These are phyloP conservation scores for Tympanuchus pallidicinctus DNA, from an alignment of 2,113 vertebrate genomes.

Conservation along the genomic window DNA sequence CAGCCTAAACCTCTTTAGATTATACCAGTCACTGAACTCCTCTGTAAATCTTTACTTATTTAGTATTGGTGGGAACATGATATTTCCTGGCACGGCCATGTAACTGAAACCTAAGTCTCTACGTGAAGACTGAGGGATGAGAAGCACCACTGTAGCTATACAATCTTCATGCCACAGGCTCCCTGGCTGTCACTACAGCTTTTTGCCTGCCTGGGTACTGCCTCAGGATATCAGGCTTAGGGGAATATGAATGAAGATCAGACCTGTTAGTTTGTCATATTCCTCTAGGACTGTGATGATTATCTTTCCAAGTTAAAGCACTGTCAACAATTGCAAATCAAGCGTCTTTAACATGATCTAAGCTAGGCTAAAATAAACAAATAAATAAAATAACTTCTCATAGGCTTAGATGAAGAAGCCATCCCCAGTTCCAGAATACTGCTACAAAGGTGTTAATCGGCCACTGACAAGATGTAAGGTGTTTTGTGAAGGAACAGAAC, in stretches of 20 bases:
- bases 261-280: not conserved
- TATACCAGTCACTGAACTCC: not conserved
- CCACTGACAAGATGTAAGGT: not conserved
- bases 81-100: not conserved
- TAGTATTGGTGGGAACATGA: not conserved
- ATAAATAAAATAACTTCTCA: not conserved
- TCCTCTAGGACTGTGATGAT: not conserved
- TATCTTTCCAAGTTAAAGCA: not conserved
- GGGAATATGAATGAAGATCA: not conserved
- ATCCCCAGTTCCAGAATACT: not conserved
- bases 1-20: not conserved
- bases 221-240: not conserved
- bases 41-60: not conserved
- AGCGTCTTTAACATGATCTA: not conserved
- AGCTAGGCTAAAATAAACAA: not conserved
- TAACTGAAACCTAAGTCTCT: not conserved
- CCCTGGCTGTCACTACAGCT: not conserved
- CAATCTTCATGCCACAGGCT: not conserved
- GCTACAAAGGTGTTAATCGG: not conserved
- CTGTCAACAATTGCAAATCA: not conserved
- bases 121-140: not conserved
- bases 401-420: not conserved
- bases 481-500: not conserved
- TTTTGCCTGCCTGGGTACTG: not conserved
- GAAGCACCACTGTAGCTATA: rapidly evolving